Evolutionary conservation across 1,140 invertebrate species (phyloP), one percentile per base, ranked within the genome.

Genomic region (Zaprionus inermis): DNA sequence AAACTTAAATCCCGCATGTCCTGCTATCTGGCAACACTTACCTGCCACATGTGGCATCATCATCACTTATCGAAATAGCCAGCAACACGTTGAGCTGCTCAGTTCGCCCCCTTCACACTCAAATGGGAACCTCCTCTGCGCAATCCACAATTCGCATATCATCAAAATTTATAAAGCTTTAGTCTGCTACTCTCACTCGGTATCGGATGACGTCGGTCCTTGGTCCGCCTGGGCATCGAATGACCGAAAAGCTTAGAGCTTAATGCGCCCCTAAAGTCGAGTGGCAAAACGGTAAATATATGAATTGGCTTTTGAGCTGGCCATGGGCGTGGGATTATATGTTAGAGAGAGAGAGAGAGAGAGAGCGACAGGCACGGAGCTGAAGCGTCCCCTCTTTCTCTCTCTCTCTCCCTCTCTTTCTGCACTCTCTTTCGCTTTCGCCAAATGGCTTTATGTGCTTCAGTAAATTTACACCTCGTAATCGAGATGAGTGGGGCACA

Each of bases 401-500:
- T 46, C 41, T 18, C 12, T 14, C n/a, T 38, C 14, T n/a, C 14
- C 22, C 44, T 11, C 18, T 18, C 20, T 49, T 49, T 22, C 24
- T 18, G 16, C 44, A 49, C 44, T 49, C 44, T 49, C 44, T 49
- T 49, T 49, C 18, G 44, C 44, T 49, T 49, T 49, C 46, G 67
- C 84, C 80, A 89, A 89, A 89, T 89, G 84, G 78, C 84, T 89
- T 89, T 89, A 89, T 89, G 84, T 84, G 84, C 80, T 76, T 81
- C 80, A 83, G 74, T 89, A 89, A 89, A 89, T 89, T 89, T 89
- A 89, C 84, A 89, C 84, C 84, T 89, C 80, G 84, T 89, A 89
- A 89, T 89, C 84, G 84, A 89, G 83, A 88, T 89, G 83, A 88
- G 83, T 88, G 83, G 77, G 77, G 73, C 79, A 75, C 55, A 51